Base-by-base conservation (phyloP, 2,888 invertebrate species). In the Trichopoda pennipes region DNA sequence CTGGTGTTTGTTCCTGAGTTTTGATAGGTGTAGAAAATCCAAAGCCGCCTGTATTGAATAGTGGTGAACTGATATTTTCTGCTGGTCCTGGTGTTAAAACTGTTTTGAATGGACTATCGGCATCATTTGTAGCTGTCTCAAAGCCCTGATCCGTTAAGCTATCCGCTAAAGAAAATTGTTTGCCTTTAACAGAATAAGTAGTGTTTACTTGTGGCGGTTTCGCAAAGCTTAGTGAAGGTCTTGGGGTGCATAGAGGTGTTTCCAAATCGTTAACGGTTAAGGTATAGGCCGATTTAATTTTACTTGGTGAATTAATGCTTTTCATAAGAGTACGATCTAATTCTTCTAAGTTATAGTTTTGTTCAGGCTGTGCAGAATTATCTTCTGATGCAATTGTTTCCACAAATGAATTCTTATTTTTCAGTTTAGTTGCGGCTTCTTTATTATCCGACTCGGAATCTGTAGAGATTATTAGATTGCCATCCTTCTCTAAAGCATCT, bases 61-160 rank as follows among this genome's bases (percentile, higher is more conserved):
- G 53, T 49, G 21, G 23, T 23, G 2, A 60, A 42, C 7, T 74
- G 17, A 38, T 56, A 1, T 4, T 23, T 51, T 64, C 61, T 10
- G 47, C 42, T 7, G 47, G 14, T 16, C 9, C 32, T 3, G 72
- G 64, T 8, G 38, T 16, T 17, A 14, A 8, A 10, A 23, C 1
- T 8, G 14, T 69, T n/a, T 87, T 85, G 21, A 86, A n/a, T 0
- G 90, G 88, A 80, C 89, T 89, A 3, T 89, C 88, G 56, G 84
- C 81, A 21, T 87, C 87, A 17, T 88, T 89, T 4, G 90, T 88
- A 32, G 87, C 88, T 0, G 90, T 89, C 79, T 90, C 89, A 28
- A 90, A 90, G n/a, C 90, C 90, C 75, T 89, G 89, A 83, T 90
- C 90, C 0, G 87, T 84, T 16, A 86, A 87, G 23, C 86, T 89